A percentile compares a stretch with the other conserved stretches of the same genome.
Conservation (phyloP, 2,113 vertebrate genomes). For the Tympanuchus pallidicinctus region DNA sequence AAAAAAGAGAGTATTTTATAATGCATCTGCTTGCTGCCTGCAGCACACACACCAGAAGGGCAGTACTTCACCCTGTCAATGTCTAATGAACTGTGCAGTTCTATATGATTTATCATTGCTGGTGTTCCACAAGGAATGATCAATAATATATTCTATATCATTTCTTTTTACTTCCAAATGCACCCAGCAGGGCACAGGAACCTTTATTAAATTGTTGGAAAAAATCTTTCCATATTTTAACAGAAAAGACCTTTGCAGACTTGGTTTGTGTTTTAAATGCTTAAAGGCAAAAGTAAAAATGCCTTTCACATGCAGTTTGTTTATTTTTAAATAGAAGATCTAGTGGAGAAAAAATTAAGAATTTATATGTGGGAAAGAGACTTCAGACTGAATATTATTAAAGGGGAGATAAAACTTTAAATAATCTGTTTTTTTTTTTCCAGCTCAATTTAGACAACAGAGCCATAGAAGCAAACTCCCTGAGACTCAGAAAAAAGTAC, state of each 20-base stretch:
- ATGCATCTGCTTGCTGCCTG: background rate
- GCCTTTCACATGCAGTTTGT: background rate
- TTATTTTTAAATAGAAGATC: constrained; percentile 5
- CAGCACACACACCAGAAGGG: constrained; percentile 1
- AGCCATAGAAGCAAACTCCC: constrained; percentile 66
- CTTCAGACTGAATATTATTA: constrained; percentile 52
- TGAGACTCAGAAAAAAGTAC: constrained; percentile 51
- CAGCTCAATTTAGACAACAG: constrained; percentile 39
- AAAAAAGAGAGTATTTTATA: constrained; percentile 49
- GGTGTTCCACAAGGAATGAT: constrained; percentile 57
- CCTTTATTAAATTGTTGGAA: constrained; percentile 58
- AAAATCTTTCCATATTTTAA: constrained; percentile 57
- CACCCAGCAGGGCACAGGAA: constrained; percentile 52
- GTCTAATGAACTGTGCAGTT: constrained; percentile 70
- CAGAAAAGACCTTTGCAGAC: constrained; percentile 11
- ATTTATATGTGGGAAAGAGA: background rate
- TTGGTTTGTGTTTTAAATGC: constrained; percentile 15
- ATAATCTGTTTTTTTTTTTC: background rate
- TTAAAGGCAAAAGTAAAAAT: constrained; percentile 13
- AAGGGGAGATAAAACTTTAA: constrained; percentile 57
- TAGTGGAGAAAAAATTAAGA: background rate
- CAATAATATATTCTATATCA: constrained; percentile 67
- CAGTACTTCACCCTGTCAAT: constrained; percentile 53
- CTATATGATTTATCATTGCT: constrained; percentile 52
- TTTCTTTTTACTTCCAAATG: constrained; percentile 72